A percentile compares a stretch with the other conserved stretches of the same genome.
phyloP scores from a whole-genome alignment of 2,888 invertebrate genomes.

The Alsophila aescularia region DNA sequence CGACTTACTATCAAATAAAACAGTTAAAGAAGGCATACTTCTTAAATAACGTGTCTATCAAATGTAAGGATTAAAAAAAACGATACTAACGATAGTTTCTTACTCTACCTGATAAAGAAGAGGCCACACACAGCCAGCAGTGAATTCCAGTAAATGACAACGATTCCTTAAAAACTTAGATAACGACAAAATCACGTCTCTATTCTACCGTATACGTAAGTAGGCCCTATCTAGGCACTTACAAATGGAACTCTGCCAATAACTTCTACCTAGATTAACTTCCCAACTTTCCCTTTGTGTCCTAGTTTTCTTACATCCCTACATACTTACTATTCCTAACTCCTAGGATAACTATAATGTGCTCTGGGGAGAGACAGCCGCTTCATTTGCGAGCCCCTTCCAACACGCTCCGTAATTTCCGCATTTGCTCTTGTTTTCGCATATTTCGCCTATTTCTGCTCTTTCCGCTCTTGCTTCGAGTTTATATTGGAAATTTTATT shows the following conservation, averaged over 20 bases:
- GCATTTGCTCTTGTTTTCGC: slow-evolving; percentile 18
- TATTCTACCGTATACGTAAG: too few relatives aligned
- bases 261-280: background rate
- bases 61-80: too few relatives aligned
- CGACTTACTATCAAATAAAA: too few relatives aligned
- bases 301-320: background rate
- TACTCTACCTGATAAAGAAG: too few relatives aligned
- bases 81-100: too few relatives aligned
- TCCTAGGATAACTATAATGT: slow-evolving; percentile 6
- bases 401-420: slow-evolving; percentile 37
- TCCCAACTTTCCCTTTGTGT: slow-evolving; percentile 2
- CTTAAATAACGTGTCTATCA: too few relatives aligned
- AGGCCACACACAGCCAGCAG: too few relatives aligned
- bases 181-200: too few relatives aligned
- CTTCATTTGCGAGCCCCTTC: slow-evolving; percentile 16
- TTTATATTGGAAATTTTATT: slow-evolving; percentile 28
- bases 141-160: too few relatives aligned
- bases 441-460: slow-evolving; percentile 23
- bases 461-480: slow-evolving; percentile 18
- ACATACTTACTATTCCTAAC: background rate
- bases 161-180: too few relatives aligned
- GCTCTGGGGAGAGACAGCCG: background rate
- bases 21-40: too few relatives aligned
- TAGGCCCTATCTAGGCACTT: too few relatives aligned
- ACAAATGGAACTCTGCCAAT: background rate